phyloP scores from a whole-genome alignment of 1,140 invertebrate species.

The Cecropterus lyciades region DNA sequence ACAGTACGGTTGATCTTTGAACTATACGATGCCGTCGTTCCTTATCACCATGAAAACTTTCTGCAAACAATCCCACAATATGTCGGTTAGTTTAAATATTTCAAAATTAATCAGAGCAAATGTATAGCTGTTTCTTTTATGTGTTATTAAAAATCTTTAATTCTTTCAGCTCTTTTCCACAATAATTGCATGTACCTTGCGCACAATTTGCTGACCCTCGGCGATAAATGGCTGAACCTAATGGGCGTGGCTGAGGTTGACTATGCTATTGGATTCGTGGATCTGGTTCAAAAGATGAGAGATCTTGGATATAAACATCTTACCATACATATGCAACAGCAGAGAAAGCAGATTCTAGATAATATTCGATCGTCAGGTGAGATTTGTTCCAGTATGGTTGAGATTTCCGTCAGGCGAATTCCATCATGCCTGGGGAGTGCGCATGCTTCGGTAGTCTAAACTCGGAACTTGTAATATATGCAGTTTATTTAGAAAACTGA shows the following conservation, averaged over 20 bases:
- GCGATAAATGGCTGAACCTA: slow-evolving; percentile 84
- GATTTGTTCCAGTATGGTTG: too few species aligned
- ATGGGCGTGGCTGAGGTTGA: slow-evolving; percentile 65
- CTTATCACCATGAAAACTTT: slow-evolving; percentile 91
- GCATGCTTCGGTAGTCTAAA: too few species aligned
- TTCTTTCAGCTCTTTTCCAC: slow-evolving; percentile 91
- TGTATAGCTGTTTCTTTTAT: not conserved
- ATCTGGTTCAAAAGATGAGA: slow-evolving; percentile 86
- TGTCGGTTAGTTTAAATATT: slow-evolving; percentile 85
- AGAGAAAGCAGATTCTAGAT: slow-evolving; percentile 89
- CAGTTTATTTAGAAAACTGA: too few species aligned
- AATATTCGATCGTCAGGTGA: slow-evolving; percentile 89
- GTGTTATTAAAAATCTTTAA: not conserved
- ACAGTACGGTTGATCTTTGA: slow-evolving; percentile 91
- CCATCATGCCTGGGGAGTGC: too few species aligned
- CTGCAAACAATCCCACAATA: slow-evolving; percentile 93
- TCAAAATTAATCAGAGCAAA: too few species aligned
- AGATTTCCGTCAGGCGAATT: too few species aligned
- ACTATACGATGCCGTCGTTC: slow-evolving; percentile 91
- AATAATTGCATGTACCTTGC: slow-evolving; percentile 97
- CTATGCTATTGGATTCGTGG: slow-evolving; percentile 73
- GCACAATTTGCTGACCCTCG: slow-evolving; percentile 89
- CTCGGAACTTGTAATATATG: too few species aligned
- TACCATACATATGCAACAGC: slow-evolving; percentile 89
- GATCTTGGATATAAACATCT: slow-evolving; percentile 88